A percentile compares a stretch with the other conserved stretches of the same genome.
phyloP scores from a whole-genome alignment of 2,113 vertebrate genomes.

The Sarotherodon lohbergeri region DNA sequence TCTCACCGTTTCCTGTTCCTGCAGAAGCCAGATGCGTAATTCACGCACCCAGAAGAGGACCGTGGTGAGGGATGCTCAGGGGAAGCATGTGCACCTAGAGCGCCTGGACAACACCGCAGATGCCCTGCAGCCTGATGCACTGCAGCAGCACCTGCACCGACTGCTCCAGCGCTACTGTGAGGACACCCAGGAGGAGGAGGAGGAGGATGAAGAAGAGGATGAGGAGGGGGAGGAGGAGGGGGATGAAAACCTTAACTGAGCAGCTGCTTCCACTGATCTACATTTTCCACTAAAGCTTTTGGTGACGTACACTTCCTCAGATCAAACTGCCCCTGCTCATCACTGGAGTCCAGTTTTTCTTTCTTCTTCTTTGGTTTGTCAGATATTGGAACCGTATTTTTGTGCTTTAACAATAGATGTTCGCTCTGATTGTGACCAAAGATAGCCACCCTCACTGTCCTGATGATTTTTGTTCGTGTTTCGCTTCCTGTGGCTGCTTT shows the following conservation, averaged over 20 bases:
- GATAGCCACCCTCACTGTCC: conserved; percentile 73
- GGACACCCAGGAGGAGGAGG: conserved; percentile 70
- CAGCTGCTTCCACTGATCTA: not conserved
- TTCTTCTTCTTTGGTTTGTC: not conserved
- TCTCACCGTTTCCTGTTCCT: not conserved
- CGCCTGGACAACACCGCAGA: conserved; percentile 83
- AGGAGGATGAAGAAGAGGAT: conserved; percentile 17
- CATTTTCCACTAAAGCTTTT: conserved; percentile 5
- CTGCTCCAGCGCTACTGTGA: conserved; percentile 86
- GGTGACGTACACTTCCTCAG: not conserved
- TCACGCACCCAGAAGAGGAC: conserved; percentile 87
- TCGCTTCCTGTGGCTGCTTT: conserved; percentile 38
- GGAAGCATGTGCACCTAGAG: conserved; percentile 83
- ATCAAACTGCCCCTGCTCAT: not conserved
- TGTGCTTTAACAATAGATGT: conserved; percentile 18
- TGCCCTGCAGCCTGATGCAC: conserved; percentile 78
- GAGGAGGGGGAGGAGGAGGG: not conserved
- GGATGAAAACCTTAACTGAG: conserved; percentile 32
- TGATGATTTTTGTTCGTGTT: conserved; percentile 40
- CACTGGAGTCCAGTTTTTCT: not conserved
- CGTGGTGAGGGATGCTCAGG: conserved; percentile 85
- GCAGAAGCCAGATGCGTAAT: conserved; percentile 88
- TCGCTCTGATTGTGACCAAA: conserved; percentile 93
- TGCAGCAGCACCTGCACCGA: conserved; percentile 86
- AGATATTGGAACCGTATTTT: conserved; percentile 30